Evolutionary conservation across 1,140 invertebrate genomes (phyloP).

Genomic region (Paracyclopina nana): DNA sequence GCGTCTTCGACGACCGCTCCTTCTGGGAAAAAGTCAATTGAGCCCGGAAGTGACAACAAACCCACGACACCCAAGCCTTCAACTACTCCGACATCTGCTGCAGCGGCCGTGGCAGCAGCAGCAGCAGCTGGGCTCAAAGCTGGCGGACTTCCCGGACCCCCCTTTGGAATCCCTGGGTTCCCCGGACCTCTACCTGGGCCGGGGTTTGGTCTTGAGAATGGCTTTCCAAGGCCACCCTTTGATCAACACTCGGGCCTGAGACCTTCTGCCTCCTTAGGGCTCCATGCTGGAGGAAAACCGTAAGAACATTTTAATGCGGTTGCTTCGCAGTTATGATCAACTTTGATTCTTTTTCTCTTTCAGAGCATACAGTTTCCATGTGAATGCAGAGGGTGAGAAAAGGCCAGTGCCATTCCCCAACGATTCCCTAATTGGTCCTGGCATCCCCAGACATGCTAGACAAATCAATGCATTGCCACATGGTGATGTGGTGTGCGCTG

Average conservation of each 20-base stretch:
- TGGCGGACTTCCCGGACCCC: neutral
- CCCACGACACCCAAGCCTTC: neutral
- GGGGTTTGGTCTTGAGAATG: neutral
- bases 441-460: slow-evolving; percentile 72
- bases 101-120: neutral
- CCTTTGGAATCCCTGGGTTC: slow-evolving; percentile 8
- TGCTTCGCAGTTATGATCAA: neutral
- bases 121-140: neutral
- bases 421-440: slow-evolving; percentile 72
- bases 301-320: slow-evolving; percentile 1
- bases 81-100: neutral
- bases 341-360: slow-evolving; percentile 19
- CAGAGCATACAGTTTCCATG: slow-evolving; percentile 41
- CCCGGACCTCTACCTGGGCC: neutral
- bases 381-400: slow-evolving; percentile 41
- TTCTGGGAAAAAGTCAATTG: neutral
- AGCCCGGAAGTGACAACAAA: neutral
- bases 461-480: slow-evolving; percentile 78
- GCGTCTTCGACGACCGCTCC: slow-evolving; percentile 4
- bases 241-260: neutral
- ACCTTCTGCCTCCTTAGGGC: neutral
- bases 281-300: neutral
- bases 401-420: slow-evolving; percentile 83
- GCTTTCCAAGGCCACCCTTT: slow-evolving; percentile 9
- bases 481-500: slow-evolving; percentile 79